Conservation (phyloP, 2,797 vertebrate genomes). For the Alauda arvensis region DNA sequence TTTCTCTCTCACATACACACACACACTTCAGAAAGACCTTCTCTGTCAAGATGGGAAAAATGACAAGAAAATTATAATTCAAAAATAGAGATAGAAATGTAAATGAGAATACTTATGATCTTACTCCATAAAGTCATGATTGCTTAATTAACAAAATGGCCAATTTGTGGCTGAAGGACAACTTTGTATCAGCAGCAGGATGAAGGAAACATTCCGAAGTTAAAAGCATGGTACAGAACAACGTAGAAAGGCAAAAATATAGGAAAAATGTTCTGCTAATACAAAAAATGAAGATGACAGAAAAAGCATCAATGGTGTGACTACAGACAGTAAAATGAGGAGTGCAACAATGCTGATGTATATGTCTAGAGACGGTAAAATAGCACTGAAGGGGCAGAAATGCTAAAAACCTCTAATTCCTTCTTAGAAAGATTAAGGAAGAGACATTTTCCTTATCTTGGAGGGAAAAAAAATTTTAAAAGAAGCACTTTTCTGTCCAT, state of each 20-base stretch:
- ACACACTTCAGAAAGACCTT: not conserved
- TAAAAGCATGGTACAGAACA: not conserved
- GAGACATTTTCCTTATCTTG: not conserved
- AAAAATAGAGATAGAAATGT: constrained; percentile 8
- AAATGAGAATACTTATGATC: constrained; percentile 5
- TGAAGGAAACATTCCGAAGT: not conserved
- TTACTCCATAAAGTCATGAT: not conserved
- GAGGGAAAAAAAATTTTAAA: not conserved
- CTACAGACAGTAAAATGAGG: not conserved
- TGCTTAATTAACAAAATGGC: constrained; percentile 23
- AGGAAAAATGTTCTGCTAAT: not conserved
- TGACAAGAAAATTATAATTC: not conserved
- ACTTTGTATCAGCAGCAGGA: not conserved
- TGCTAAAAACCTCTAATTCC: not conserved
- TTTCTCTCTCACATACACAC: not conserved
- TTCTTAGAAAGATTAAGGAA: not conserved
- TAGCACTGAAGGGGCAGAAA: not conserved
- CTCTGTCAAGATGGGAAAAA: not conserved
- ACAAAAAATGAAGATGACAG: not conserved
- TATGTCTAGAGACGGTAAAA: not conserved
- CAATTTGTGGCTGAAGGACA: constrained; percentile 1
- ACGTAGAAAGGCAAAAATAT: not conserved
- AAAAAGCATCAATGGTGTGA: not conserved
- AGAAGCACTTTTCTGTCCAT: not conserved
- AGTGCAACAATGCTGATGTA: not conserved